A percentile compares a stretch with the other conserved stretches of the same genome.
Conservation (phyloP, 2,113 vertebrate genomes). For the Hippocampus barbouri region DNA sequence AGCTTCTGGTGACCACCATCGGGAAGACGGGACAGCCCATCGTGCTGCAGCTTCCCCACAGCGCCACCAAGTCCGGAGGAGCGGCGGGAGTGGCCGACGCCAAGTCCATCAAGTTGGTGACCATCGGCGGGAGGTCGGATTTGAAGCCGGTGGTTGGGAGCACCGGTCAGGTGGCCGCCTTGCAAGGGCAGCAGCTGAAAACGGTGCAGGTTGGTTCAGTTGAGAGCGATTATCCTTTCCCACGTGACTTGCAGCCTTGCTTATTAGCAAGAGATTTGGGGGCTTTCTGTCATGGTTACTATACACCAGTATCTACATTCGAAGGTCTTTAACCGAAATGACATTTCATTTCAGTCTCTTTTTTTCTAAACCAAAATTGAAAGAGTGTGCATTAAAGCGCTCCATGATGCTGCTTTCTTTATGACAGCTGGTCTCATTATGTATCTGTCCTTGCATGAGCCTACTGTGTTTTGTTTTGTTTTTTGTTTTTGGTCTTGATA, state of each 20-base stretch:
- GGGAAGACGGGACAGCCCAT: slow-evolving; percentile 90
- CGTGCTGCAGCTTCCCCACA: slow-evolving; percentile 85
- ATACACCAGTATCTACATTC: neutral
- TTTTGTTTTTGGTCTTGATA: too few relatives aligned
- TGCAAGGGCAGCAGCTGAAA: slow-evolving; percentile 93
- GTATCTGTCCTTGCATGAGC: neutral
- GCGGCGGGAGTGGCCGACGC: slow-evolving; percentile 74
- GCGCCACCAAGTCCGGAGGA: slow-evolving; percentile 73
- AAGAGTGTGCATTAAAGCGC: neutral
- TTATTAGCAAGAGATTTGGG: too few relatives aligned
- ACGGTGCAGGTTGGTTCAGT: slow-evolving; percentile 81
- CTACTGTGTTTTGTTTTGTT: neutral
- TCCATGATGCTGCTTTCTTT: neutral
- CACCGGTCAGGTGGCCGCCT: slow-evolving; percentile 78
- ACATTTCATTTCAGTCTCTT: neutral
- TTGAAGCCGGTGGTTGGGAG: slow-evolving; percentile 83
- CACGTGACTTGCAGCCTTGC: too few relatives aligned
- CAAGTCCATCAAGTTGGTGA: slow-evolving; percentile 90
- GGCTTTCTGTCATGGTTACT: too few relatives aligned
- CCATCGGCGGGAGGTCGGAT: slow-evolving; percentile 83
- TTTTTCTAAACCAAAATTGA: neutral
- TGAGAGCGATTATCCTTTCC: neutral
- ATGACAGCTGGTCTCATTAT: neutral
- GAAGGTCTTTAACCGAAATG: neutral
- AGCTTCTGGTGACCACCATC: slow-evolving; percentile 88